Base-by-base conservation (phyloP, 2,113 vertebrate species). In the Ceyx melanurus region DNA sequence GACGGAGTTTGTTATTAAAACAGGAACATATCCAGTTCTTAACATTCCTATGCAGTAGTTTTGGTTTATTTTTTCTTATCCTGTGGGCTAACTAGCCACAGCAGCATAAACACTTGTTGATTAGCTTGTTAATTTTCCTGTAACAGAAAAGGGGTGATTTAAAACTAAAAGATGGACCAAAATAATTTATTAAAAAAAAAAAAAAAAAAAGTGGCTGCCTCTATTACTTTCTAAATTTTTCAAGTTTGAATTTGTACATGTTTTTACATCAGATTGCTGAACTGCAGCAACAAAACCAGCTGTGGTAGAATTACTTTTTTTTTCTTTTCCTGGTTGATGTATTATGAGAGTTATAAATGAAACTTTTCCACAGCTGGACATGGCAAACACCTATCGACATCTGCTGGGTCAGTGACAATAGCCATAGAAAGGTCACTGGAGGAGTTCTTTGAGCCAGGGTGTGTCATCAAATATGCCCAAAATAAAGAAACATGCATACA, bases 131-230 rank as follows among this genome's bases (percentile, higher is more conserved):
- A 74, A 21, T 88, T 94, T 87, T 82, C 46, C 68, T 93, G 60
- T 78, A 58, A 64, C 57, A 89, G 62, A 64, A 88, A 74, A 21
- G 2, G 31, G 4, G 45, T 67, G 61, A 82, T 70, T 83, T 89
- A 54, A 81, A 97, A 89, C 26, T 56, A 67, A 82, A 72, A 94
- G 76, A 82, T 79, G 97, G 96, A 97, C 96, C 97, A 97, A 97
- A 96, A 45, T 53, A 45, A 54, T 60, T 33, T 50, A 23, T 10
- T 13, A 33, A 51, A 62, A 13, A 35, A 35, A 43, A 22, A 19
- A 50, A 31, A 14, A 43, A 46, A 11, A 77, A 85, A 90, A 18
- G 35, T 58, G 1, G 3, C 66, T 86, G 53, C 45, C 50, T 83
- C 50, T 60, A 1, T 51, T 56, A 54, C 20, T 82, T 90, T 19